Evolutionary conservation across 1,140 invertebrate genomes (phyloP).

Genomic region (Bombus affinis): DNA sequence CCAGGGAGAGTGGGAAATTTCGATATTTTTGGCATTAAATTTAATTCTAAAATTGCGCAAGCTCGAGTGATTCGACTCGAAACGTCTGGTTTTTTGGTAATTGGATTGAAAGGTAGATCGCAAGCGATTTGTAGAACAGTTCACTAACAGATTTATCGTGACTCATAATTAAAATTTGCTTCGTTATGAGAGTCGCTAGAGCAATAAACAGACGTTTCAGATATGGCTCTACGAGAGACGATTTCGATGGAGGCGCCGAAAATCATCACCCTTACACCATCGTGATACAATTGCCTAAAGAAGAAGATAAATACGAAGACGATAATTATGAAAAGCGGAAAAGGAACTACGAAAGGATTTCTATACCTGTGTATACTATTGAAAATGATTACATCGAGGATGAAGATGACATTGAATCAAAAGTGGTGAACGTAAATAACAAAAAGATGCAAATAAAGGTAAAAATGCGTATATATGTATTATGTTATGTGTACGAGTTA

Average conservation of each 20-base stretch:
- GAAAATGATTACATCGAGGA: slow-evolving; percentile 62
- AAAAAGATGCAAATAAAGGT: slow-evolving; percentile 62
- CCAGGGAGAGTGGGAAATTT: not conserved
- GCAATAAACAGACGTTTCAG: not conserved
- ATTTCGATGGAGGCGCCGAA: slow-evolving; percentile 28
- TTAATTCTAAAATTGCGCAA: not conserved
- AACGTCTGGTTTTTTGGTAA: not conserved
- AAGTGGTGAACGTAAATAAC: slow-evolving; percentile 39
- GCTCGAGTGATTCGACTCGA: not conserved
- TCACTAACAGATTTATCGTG: not conserved
- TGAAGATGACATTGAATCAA: slow-evolving; percentile 49
- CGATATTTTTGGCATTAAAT: not conserved
- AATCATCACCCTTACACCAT: slow-evolving; percentile 69
- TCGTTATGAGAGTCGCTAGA: not conserved
- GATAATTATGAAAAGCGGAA: slow-evolving; percentile 7
- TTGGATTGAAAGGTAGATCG: slow-evolving; percentile 7
- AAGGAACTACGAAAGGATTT: slow-evolving; percentile 30
- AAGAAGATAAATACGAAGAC: slow-evolving; percentile 10
- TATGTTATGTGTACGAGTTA: too few relatives aligned
- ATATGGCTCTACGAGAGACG: not conserved
- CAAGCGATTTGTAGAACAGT: not conserved
- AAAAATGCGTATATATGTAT: not conserved
- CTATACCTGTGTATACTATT: not conserved
- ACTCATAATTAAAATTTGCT: not conserved
- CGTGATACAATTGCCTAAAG: slow-evolving; percentile 70